Evolutionary conservation across 1,140 invertebrate genomes (phyloP), one percentile per base, ranked within the genome.

Genomic region (Aphis gossypii): DNA sequence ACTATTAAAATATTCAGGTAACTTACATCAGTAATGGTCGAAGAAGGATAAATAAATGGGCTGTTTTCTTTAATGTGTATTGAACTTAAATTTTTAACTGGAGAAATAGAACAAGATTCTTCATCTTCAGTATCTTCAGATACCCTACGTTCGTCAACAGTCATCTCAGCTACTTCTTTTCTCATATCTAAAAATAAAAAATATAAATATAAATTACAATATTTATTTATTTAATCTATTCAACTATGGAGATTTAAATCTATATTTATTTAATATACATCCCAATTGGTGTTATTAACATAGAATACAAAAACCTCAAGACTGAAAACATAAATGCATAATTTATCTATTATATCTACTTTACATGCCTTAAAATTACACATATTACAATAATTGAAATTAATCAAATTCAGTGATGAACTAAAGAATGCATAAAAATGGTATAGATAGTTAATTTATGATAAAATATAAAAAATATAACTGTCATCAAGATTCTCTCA

Each of bases 41-140:
- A 86, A 51, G 92, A 86, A 84, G 92, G 92, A 86, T 93, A 93
- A 93, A 93, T 93, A 44, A 93, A 93, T 41, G 92, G 92, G 8
- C 82, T 93, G 25, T 84, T 93, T 35, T 93, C 92, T 86, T 93
- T 93, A 14, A 93, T 93, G 14, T 93, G 92, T 44, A 93, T 56
- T 56, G 92, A 93, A 84, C 92, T 93, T 25, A 84, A 82, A 84
- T 83, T 92, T 84, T 93, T 93, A 54, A 86, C n/a, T 46, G 95
- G 95, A 18, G 96, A 95, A 88, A 97, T 95, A 8, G 96, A 96
- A 48, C 96, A 96, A 7, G 96, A 94, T 93, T 93, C 92, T 93
- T 93, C 92, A 54, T 93, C 92, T 84, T 93, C 92, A 83, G 92
- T 93, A 86, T 93, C 92, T 38, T 86, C 1, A 51, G 92, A 93